Base-by-base conservation (phyloP, 1,140 invertebrate species). In the Nomia melanderi region DNA sequence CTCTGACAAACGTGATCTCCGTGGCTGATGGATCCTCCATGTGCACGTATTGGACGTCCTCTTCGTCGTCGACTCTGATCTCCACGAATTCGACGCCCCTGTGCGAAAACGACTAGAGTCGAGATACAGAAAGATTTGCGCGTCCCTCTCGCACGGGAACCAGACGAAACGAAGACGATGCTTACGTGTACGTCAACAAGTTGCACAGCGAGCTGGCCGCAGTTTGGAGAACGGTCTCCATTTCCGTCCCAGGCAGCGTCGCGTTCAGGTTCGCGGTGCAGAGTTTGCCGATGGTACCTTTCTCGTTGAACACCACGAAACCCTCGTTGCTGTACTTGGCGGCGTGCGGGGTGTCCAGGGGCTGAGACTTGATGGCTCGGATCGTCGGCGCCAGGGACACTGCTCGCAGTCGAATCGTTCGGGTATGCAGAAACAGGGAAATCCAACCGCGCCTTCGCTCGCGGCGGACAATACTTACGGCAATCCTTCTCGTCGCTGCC, bases 401-500 rank as follows among this genome's bases (percentile, higher is more conserved):
- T 97, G 80, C 11, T 44, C 41, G 39, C 39, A 50, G 8, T 8
- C 3, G 6, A 50, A n/a, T 20, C 47, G 7, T 17, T 20, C 47
- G 20, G 87, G 83, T 66, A 78, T 71, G 69, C 77, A 65, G 14
- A 9, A 20, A 8, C 2, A 53, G 0, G 1, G 11, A 20, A 2
- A 47, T 53, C 1, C 4, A 56, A 29, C 54, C 17, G 29, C 39
- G 14, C 23, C 25, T 4, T 39, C 20, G 14, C 33, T 27, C 9
- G 2, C 17, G 20, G 8, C 20, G 14, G 5, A 44, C 14, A 11
- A 44, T 78, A 94, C 96, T 95, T 92, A 97, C 96, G 92, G 86
- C 97, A 98, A 84, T 95, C 95, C 86, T 95, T 94, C 89, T 98
- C 97, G 82, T 98, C 97, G 78, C 95, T 96, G 17, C 96, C 96